Percentiles rank a stretch among this genome's conserved stretches.
Conservation (phyloP, 2,797 vertebrate species). For the Cryptoblepharus egeriae region DNA sequence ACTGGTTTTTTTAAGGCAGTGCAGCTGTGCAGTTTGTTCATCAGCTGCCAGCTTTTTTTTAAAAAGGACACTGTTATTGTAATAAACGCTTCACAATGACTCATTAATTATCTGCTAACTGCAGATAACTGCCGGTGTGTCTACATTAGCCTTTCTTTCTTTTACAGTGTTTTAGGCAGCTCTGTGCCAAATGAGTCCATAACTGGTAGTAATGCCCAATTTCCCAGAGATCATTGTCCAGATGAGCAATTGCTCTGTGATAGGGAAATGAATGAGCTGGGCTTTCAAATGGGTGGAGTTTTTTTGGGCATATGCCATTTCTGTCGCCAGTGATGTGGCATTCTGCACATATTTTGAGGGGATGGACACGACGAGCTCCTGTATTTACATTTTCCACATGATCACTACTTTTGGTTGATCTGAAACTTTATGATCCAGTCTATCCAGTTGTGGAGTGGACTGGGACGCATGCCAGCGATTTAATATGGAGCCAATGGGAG, state of each 20-base stretch:
- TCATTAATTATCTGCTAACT: conserved; percentile 46
- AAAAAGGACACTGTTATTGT: conserved; percentile 6
- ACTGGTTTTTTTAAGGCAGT: conserved; percentile 22
- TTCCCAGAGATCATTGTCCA: conserved; percentile 13
- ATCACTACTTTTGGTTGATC: too few relatives aligned
- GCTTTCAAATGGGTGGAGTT: neutral
- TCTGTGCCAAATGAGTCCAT: conserved; percentile 8
- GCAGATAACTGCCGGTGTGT: conserved; percentile 37
- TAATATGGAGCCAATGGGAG: too few relatives aligned
- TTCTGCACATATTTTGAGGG: too few relatives aligned
- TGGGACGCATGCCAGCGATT: too few relatives aligned
- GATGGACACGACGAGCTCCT: too few relatives aligned
- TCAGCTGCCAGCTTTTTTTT: neutral
- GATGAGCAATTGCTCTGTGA: conserved; percentile 1
- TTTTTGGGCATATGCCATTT: neutral
- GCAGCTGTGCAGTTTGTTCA: conserved; percentile 22
- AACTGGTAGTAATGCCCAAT: neutral
- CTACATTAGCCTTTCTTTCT: conserved; percentile 2
- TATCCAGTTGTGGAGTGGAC: too few relatives aligned
- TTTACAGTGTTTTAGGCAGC: neutral
- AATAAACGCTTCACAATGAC: conserved; percentile 32
- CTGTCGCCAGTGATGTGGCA: neutral
- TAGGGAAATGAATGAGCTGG: neutral
- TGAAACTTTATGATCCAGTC: too few relatives aligned
- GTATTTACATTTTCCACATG: too few relatives aligned